Conservation (phyloP, 2,888 invertebrate species). For the Chrysina gloriosa region DNA sequence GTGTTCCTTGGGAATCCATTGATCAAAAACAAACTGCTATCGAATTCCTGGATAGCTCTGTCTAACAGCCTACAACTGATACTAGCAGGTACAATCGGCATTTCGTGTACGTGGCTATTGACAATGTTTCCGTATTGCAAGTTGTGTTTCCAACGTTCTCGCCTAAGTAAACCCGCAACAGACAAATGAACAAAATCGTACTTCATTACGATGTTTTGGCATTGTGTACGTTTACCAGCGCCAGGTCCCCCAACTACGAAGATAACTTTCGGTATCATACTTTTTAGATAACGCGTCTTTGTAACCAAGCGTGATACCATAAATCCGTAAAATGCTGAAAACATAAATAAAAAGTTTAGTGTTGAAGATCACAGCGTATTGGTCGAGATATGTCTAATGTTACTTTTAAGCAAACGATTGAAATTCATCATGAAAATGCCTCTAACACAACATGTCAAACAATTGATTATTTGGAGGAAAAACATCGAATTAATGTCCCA, state of each 20-base stretch:
- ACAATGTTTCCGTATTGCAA: constrained; percentile 93
- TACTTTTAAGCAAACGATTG: too few relatives aligned
- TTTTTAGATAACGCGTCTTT: constrained; percentile 22
- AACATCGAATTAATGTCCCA: too few relatives aligned
- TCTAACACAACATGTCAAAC: too few relatives aligned
- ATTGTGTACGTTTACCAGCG: constrained; percentile 98
- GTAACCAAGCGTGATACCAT: constrained; percentile 2
- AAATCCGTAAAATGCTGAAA: neutral
- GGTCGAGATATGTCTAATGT: too few relatives aligned
- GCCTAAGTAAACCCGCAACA: constrained; percentile 93
- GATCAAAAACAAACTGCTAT: constrained; percentile 84
- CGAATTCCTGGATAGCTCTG: constrained; percentile 79
- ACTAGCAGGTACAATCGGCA: constrained; percentile 97
- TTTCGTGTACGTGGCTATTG: constrained; percentile 90
- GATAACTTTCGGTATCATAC: constrained; percentile 81
- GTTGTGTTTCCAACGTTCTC: constrained; percentile 85
- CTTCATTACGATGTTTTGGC: constrained; percentile 84
- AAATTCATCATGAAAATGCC: too few relatives aligned
- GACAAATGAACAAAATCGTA: constrained; percentile 88
- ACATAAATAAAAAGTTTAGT: constrained; percentile 5
- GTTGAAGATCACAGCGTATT: too few relatives aligned
- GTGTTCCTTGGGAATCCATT: constrained; percentile 99
- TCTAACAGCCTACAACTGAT: constrained; percentile 97
- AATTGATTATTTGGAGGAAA: too few relatives aligned
- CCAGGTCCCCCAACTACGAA: constrained; percentile 98